Conservation (phyloP, 2,797 vertebrate species). For the Hydrocynus forskahlii region DNA sequence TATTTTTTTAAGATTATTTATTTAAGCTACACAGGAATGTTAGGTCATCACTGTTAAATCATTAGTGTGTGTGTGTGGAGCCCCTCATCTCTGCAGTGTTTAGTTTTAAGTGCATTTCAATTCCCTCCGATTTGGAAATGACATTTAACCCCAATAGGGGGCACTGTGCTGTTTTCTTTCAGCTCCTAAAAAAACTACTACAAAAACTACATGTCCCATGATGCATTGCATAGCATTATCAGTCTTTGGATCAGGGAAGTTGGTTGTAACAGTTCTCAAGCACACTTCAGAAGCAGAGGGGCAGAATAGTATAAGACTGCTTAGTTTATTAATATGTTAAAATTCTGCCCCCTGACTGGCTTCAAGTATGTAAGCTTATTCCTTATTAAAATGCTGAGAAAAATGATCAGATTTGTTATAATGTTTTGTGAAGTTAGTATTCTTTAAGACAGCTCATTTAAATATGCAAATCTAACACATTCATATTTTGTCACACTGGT, state of each 20-base stretch:
- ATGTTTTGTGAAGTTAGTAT: not conserved
- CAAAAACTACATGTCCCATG: constrained; percentile 5
- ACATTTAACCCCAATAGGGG: not conserved
- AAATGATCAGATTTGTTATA: not conserved
- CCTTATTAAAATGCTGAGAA: too few relatives aligned
- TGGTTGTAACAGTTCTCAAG: not conserved
- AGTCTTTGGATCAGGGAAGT: constrained; percentile 11
- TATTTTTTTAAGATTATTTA: not conserved
- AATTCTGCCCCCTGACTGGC: not conserved
- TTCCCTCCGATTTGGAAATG: too few relatives aligned
- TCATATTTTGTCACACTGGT: constrained; percentile 7
- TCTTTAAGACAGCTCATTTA: not conserved
- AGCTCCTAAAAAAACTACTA: not conserved
- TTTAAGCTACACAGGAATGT: constrained; percentile 5
- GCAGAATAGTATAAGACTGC: not conserved
- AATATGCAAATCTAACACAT: constrained; percentile 25
- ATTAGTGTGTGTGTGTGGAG: not conserved
- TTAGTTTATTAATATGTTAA: not conserved
- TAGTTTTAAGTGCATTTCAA: not conserved
- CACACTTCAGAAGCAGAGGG: not conserved
- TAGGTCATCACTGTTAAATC: not conserved
- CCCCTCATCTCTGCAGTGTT: not conserved
- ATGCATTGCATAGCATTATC: constrained; percentile 10
- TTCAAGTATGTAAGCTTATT: constrained; percentile 7
- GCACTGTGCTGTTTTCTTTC: not conserved